Conservation (phyloP, 2,797 vertebrate genomes). For the Silurus aristotelis region DNA sequence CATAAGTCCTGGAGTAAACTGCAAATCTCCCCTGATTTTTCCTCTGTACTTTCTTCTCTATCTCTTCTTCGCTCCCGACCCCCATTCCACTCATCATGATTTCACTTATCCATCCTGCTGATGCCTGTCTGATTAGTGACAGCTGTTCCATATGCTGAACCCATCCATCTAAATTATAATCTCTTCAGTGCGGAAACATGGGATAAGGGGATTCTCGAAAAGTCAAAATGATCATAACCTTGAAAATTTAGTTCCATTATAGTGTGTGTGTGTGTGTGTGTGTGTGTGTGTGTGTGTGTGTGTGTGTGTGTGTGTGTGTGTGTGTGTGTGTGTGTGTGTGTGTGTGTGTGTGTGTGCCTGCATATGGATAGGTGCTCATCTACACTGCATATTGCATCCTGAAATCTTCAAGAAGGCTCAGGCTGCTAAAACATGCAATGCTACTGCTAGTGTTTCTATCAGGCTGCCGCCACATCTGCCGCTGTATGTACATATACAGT, state of each 20-base stretch:
- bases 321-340: not conserved
- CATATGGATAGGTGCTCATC: slow-evolving; percentile 23
- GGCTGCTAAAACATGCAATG: not conserved
- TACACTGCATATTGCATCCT: slow-evolving; percentile 36
- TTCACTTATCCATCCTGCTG: slow-evolving; percentile 22
- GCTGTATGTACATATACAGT: not conserved
- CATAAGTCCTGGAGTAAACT: slow-evolving; percentile 61
- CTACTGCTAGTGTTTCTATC: slow-evolving; percentile 12
- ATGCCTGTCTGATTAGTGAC: slow-evolving; percentile 17
- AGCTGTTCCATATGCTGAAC: slow-evolving; percentile 9
- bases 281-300: not conserved
- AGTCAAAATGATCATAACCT: not conserved
- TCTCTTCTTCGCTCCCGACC: not conserved
- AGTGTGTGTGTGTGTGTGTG: not conserved
- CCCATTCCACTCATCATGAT: not conserved
- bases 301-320: not conserved
- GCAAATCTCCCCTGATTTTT: slow-evolving; percentile 52
- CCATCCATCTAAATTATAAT: slow-evolving; percentile 1
- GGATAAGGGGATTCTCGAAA: not conserved
- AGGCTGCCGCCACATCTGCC: not conserved
- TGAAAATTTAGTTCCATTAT: not conserved
- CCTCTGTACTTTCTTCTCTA: slow-evolving; percentile 27
- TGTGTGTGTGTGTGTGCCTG: not conserved
- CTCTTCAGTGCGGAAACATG: not conserved
- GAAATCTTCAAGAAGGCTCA: slow-evolving; percentile 17